Evolutionary conservation across 2,888 invertebrate species (phyloP), one percentile per base, ranked within the genome.

Genomic region (Caenorhabditis sinica): DNA sequence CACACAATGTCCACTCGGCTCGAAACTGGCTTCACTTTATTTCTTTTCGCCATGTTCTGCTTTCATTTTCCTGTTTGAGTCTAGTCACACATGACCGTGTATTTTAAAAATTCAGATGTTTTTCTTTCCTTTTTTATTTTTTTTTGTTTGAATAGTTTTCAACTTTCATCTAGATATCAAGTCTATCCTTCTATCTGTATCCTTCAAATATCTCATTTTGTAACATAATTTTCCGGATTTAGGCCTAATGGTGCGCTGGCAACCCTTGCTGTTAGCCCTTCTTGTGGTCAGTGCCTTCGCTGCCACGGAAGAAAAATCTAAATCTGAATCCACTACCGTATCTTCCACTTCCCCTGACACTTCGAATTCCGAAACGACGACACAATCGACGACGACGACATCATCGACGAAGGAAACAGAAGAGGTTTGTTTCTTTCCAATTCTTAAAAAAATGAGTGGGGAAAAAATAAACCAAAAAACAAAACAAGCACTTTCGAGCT

Each of bases 1-100:
- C 68, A 72, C 80, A 80, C 80, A 80, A 80, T 80, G 80, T 80
- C 80, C 80, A 72, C 72, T 80, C 80, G 51, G 72, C 72, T 80
- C 80, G 72, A 80, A 80, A 80, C 80, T 80, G 80, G 80, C 80
- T 80, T 80, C 80, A 80, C 80, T 65, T 72, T 73, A 66, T 80
- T 71, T 72, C 80, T 66, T 60, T 63, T 56, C 69, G 53, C 20
- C 72, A 66, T 80, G 80, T 66, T 69, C 40, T 69, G 23, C 40
- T 69, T 43, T 80, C 72, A 53, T 72, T 77, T 69, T 69, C 51
- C 30, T 71, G 53, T 63, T 71, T 71, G 40, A 43, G 56, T 56
- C 53, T 36, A 65, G 25, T 23, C 43, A 51, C 53, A n/a, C 43
- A 30, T 45, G 25, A 25, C 6, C 20, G n/a, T 40, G 40, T 40